Percentiles rank a stretch among this genome's conserved stretches.
phyloP scores from a whole-genome alignment of 2,797 vertebrate species.

The Melanotaenia parkinsoni region DNA sequence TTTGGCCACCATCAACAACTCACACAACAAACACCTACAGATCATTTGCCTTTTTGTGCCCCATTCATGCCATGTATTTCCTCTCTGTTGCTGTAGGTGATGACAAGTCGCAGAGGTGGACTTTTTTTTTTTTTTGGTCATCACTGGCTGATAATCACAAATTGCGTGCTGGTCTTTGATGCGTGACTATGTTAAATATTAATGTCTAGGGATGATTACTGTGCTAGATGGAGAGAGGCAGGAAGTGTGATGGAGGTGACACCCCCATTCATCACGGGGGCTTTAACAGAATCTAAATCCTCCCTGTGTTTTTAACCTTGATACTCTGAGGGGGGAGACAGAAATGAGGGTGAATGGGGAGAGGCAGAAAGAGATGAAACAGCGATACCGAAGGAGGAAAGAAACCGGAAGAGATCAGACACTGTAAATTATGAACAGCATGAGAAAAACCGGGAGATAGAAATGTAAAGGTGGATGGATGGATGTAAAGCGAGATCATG shows the following conservation, averaged over 20 bases:
- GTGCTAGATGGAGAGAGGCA: constrained; percentile 67
- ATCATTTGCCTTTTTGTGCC: constrained; percentile 42
- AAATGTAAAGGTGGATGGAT: constrained; percentile 55
- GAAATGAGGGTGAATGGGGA: background rate
- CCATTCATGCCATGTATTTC: constrained; percentile 39
- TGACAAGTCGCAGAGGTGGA: constrained; percentile 18
- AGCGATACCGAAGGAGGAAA: constrained; percentile 24
- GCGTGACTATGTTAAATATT: constrained; percentile 81
- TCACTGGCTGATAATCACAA: constrained; percentile 66
- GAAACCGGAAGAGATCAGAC: constrained; percentile 37
- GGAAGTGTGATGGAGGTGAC: constrained; percentile 69
- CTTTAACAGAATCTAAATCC: constrained; percentile 76
- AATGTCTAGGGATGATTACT: constrained; percentile 77
- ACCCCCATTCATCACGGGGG: constrained; percentile 77
- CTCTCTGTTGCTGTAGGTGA: constrained; percentile 22
- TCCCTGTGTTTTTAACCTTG: constrained; percentile 82
- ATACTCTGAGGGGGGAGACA: constrained; percentile 47
- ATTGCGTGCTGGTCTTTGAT: constrained; percentile 43
- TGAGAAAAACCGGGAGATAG: constrained; percentile 17
- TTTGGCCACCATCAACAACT: constrained; percentile 75
- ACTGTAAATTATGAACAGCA: constrained; percentile 42
- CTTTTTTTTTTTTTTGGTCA: constrained; percentile 12
- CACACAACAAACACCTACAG: constrained; percentile 68
- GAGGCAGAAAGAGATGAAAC: constrained; percentile 27
- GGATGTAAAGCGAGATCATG: constrained; percentile 43